Evolutionary conservation across 2,797 vertebrate genomes (phyloP), one percentile per base, ranked within the genome.

Genomic region (Aselliscus stoliczkanus): DNA sequence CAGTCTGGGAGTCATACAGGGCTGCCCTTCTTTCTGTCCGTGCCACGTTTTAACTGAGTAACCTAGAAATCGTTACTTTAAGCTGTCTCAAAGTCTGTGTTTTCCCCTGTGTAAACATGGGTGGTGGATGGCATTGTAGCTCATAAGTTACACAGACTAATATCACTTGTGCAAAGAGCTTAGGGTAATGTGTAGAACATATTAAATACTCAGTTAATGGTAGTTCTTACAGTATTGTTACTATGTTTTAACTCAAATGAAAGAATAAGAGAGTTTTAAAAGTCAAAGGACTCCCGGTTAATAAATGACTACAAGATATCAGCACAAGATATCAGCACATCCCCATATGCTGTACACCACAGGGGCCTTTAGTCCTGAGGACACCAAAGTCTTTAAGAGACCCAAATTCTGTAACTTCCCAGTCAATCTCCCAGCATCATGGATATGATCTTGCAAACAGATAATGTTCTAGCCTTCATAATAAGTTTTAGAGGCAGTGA

Each of bases 281-380:
- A 77, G 18, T 27, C 42, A 27, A 65, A 77, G 80, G 21, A 58
- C 47, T 2, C 12, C 34, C 11, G 60, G 20, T 23, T 42, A 94
- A 54, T 34, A 75, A 88, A 25, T 34, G 10, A 5, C 14, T 65
- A 10, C 34, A 23, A n/a, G n/a, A n/a, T n/a, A n/a, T n/a, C 2
- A 8, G 39, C 79, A 67, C n/a, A 88, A 31, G 5, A 8, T 29
- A 39, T 15, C 23, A 1, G 21, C 2, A 0, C 14, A 9, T 7
- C 31, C 10, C 6, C 12, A 0, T 6, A 11, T 6, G 10, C n/a
- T 50, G 17, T 18, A 5, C 5, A 50, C 1, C 27, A 50, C 9
- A 2, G 15, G 29, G 11, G 17, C 13, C 7, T 88, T 67, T n/a
- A 14, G 7, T 39, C 20, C 31, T 5, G 14, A 15, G 10, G 37